Percentiles rank a stretch among this genome's conserved stretches.
Evolutionary conservation across 2,797 vertebrate genomes (phyloP).

Genomic region (Heliangelus exortis): DNA sequence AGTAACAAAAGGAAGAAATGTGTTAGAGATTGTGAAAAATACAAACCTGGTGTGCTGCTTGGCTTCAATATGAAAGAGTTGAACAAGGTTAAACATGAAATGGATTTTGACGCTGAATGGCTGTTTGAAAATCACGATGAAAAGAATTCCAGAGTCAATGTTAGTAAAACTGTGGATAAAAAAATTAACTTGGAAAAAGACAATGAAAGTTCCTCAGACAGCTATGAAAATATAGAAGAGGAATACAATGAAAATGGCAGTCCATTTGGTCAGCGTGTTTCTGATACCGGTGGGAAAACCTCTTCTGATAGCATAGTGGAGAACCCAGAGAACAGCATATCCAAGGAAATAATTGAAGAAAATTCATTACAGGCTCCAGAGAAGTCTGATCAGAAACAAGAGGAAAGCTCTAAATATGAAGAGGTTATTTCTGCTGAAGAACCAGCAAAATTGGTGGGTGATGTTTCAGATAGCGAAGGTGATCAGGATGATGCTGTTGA

Average conservation of each 20-base stretch:
- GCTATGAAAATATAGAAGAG: conserved; percentile 77
- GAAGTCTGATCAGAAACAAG: conserved; percentile 65
- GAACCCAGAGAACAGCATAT: conserved; percentile 66
- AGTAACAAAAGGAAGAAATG: conserved; percentile 92
- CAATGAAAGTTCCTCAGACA: conserved; percentile 85
- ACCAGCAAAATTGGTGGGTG: conserved; percentile 70
- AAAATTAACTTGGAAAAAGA: conserved; percentile 85
- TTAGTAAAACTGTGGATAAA: conserved; percentile 88
- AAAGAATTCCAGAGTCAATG: conserved; percentile 86
- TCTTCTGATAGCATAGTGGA: conserved; percentile 26
- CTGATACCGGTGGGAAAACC: conserved; percentile 69
- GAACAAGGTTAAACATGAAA: conserved; percentile 87
- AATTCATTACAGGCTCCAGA: conserved; percentile 50
- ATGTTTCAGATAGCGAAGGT: conserved; percentile 79
- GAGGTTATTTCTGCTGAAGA: conserved; percentile 73
- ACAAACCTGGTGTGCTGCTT: conserved; percentile 86
- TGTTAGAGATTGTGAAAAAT: conserved; percentile 88
- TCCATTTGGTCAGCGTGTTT: conserved; percentile 65
- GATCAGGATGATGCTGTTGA: conserved; percentile 77
- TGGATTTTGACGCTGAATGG: conserved; percentile 84
- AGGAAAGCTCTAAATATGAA: conserved; percentile 68
- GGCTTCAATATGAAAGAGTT: conserved; percentile 95
- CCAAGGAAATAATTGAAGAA: conserved; percentile 70
- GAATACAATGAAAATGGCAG: conserved; percentile 77
- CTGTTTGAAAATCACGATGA: conserved; percentile 82